A percentile compares a stretch with the other conserved stretches of the same genome.
Evolutionary conservation across 2,797 vertebrate species (phyloP).

Genomic region (Dicrostonyx torquatus): DNA sequence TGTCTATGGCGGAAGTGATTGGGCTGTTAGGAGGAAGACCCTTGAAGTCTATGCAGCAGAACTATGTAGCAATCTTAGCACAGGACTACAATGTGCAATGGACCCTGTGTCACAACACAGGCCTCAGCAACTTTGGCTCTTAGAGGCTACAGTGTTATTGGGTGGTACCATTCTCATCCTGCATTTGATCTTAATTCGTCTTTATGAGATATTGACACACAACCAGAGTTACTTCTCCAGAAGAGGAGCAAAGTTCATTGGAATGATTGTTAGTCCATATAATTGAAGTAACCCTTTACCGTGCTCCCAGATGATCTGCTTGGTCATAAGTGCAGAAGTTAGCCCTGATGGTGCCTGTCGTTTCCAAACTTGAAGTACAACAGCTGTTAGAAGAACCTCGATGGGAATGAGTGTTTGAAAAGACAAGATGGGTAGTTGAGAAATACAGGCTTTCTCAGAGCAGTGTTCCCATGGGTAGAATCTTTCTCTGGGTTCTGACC

Average conservation of each 20-base stretch:
- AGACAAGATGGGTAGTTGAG: constrained; percentile 95
- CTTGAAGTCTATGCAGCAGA: constrained; percentile 95
- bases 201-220: constrained; percentile 96
- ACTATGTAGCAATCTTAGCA: constrained; percentile 97
- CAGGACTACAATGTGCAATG: constrained; percentile 98
- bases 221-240: constrained; percentile 99
- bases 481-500: constrained; percentile 93
- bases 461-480: constrained; percentile 94
- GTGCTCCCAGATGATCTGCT: constrained; percentile 95
- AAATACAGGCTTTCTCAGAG: constrained; percentile 92
- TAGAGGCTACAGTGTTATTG: constrained; percentile 92
- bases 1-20: constrained; percentile 96
- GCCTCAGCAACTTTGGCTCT: constrained; percentile 93
- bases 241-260: constrained; percentile 97
- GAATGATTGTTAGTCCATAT: constrained; percentile 98
- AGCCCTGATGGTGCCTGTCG: constrained; percentile 91
- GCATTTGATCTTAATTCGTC: constrained; percentile 97
- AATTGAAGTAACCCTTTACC: constrained; percentile 95
- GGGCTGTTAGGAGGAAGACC: constrained; percentile 94
- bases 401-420: constrained; percentile 93
- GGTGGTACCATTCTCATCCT: constrained; percentile 99
- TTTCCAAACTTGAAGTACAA: constrained; percentile 95
- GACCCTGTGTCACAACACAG: constrained; percentile 97
- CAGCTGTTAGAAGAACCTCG: constrained; percentile 92
- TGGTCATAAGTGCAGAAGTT: constrained; percentile 93